These are phyloP conservation scores for Spodoptera frugiperda DNA, from an alignment of 1,140 invertebrate species.

Conservation along the genomic window DNA sequence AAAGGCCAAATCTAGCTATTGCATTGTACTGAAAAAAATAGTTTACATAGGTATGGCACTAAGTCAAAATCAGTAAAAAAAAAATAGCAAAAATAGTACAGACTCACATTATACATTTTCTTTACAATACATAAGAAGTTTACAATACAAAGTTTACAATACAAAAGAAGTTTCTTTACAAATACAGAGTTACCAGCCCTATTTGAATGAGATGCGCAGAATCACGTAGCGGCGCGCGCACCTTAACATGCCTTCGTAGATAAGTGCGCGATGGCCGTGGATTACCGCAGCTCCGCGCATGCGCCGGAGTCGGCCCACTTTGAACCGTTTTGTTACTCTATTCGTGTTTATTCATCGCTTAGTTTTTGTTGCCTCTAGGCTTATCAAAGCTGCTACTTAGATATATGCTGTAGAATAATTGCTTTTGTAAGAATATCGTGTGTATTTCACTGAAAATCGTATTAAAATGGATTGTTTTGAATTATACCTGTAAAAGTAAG, in stretches of 20 bases:
- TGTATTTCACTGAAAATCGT: background rate
- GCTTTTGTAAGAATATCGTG: conserved; percentile 8
- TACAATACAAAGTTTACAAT: too few species aligned
- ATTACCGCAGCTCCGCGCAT: conserved; percentile 27
- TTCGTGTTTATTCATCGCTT: conserved; percentile 35
- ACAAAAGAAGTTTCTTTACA: too few species aligned
- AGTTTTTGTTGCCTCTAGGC: conserved; percentile 14
- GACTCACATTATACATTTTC: too few species aligned
- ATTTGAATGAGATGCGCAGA: conserved; percentile 43
- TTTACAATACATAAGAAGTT: too few species aligned
- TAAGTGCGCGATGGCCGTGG: conserved; percentile 49
- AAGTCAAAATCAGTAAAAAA: too few species aligned
- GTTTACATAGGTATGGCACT: too few species aligned
- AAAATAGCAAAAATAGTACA: too few species aligned
- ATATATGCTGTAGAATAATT: conserved; percentile 25
- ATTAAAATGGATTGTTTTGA: background rate
- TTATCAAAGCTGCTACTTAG: conserved; percentile 28
- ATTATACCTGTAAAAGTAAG: too few species aligned
- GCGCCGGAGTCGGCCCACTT: conserved; percentile 15
- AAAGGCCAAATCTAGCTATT: too few species aligned
- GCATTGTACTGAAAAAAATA: too few species aligned
- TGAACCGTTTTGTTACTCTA: conserved; percentile 38
- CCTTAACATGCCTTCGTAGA: conserved; percentile 51
- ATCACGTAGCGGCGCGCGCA: conserved; percentile 55
- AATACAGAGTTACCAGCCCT: background rate